Conservation (phyloP, 2,797 vertebrate genomes). For the Bryconaethiops microstoma region DNA sequence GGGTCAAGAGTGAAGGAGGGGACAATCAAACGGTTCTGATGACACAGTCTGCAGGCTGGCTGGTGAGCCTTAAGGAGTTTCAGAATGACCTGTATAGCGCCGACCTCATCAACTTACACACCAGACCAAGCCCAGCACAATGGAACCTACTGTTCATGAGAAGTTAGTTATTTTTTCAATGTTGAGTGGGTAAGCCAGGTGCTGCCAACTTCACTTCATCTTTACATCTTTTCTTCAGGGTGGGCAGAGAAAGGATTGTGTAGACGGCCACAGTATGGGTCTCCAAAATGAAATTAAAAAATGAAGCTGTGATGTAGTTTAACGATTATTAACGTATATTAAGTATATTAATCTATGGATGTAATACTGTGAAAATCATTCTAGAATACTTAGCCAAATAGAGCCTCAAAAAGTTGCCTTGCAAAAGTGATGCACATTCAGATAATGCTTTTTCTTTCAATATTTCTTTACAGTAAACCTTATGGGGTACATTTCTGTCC, state of each 20-base stretch:
- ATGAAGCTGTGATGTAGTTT: not conserved
- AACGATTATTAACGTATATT: not conserved
- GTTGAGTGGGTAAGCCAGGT: constrained; percentile 46
- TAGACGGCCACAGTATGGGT: too few relatives aligned
- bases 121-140: constrained; percentile 30
- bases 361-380: too few relatives aligned
- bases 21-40: constrained; percentile 36
- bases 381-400: too few relatives aligned
- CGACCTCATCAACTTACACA: constrained; percentile 37
- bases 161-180: constrained; percentile 35
- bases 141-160: constrained; percentile 45
- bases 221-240: not conserved
- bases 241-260: not conserved
- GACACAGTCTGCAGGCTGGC: constrained; percentile 37
- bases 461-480: too few relatives aligned
- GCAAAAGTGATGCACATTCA: too few relatives aligned
- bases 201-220: constrained; percentile 20
- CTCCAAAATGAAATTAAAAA: too few relatives aligned
- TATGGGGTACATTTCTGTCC: too few relatives aligned
- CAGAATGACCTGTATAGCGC: constrained; percentile 30
- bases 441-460: too few relatives aligned
- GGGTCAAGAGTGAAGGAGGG: not conserved
- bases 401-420: too few relatives aligned
- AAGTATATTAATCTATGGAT: too few relatives aligned
- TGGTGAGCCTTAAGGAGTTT: constrained; percentile 41